Evolutionary conservation across 2,888 invertebrate species (phyloP).

Genomic region (Cerastis rubricosa): DNA sequence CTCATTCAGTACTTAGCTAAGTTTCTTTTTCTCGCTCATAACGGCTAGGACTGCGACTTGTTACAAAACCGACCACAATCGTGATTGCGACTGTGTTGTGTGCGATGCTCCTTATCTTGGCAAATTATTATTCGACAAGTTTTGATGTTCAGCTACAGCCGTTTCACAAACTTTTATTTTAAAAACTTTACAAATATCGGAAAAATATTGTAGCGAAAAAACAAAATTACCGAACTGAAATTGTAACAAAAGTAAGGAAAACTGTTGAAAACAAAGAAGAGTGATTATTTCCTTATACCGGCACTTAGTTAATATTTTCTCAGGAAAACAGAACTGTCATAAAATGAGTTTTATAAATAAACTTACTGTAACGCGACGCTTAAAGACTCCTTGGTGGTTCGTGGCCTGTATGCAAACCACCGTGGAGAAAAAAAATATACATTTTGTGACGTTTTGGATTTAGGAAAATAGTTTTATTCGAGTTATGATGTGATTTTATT

Average conservation of each 20-base stretch:
- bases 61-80: too few species aligned
- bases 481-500: too few species aligned
- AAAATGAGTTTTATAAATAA: background rate
- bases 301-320: background rate
- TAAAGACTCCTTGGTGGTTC: too few species aligned
- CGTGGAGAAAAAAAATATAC: too few species aligned
- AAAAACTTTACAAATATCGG: constrained; percentile 18
- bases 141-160: background rate
- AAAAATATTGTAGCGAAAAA: background rate
- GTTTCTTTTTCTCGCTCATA: background rate
- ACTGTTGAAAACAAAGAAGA: constrained; percentile 12
- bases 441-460: too few species aligned
- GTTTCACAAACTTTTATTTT: constrained; percentile 15
- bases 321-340: background rate
- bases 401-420: too few species aligned
- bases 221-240: background rate
- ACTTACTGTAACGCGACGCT: too few species aligned
- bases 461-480: too few species aligned
- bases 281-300: background rate
- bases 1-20: background rate
- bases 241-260: background rate
- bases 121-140: background rate
- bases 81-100: background rate
- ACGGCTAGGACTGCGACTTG: background rate
- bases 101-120: background rate